Evolutionary conservation across 1,140 invertebrate genomes (phyloP), one percentile per base, ranked within the genome.

Genomic region (Papilio glaucus): DNA sequence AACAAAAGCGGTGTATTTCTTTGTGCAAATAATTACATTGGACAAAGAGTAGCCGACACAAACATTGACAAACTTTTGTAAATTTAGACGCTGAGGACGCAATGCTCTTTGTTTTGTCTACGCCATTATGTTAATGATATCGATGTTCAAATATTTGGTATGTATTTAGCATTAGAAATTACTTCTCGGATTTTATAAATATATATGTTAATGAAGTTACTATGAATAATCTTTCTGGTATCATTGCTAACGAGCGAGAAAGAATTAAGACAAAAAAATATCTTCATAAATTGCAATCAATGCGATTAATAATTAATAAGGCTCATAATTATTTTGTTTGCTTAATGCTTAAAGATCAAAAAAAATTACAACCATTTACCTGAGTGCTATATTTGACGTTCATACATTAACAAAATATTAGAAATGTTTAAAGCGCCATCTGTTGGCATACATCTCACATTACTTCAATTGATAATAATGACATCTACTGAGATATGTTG

Each of bases 401-500:
- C 10, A 57, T 45, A 13, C 12, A 13, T 41, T 45, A n/a, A 24
- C 29, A 21, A 53, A n/a, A n/a, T n/a, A 5, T 24, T 57, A 6
- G 6, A 24, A 24, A 1, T 24, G 12, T 10, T 57, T 13, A 0
- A 57, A 71, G 62, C 77, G 79, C 80, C 81, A 81, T 80, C 83
- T 82, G 10, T 76, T 75, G 61, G 76, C 21, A 5, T 21, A 57
- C 12, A 33, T 24, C 24, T 57, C 3, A 57, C 18, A 49, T 0
- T 21, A n/a, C 45, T 49, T 49, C 0, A 57, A 57, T 24, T 12
- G 0, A 13, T 13, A 13, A 2, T 5, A 57, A 26, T 15, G 49
- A 18, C 49, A 57, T 57, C 49, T 57, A 57, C 9, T 57, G 49
- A 26, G 0, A 57, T 6, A 57, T 26, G 49, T 26, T 26, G 21